Evolutionary conservation across 2,113 vertebrate species (phyloP).

Genomic region (Cacatua alba): DNA sequence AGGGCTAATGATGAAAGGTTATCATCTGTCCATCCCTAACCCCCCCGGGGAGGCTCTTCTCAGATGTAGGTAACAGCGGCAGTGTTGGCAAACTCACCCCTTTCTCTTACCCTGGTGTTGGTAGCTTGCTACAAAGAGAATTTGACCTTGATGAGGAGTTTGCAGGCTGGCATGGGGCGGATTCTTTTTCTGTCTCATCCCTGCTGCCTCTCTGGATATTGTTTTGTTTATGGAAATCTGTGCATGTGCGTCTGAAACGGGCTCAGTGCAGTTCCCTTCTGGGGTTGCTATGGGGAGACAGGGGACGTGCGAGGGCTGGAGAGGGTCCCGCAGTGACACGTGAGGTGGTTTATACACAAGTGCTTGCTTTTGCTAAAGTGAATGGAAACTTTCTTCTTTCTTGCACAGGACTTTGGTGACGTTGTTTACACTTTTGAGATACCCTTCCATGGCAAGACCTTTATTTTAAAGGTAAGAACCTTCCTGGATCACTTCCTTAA

Average conservation of each 20-base stretch:
- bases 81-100: constrained; percentile 1
- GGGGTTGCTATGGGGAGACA: neutral
- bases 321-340: neutral
- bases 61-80: constrained; percentile 3
- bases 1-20: constrained; percentile 66
- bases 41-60: constrained; percentile 22
- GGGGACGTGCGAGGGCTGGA: neutral
- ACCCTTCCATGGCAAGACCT: constrained; percentile 93
- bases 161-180: neutral
- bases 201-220: neutral
- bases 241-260: neutral
- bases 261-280: fast-evolving
- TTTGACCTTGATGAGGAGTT: constrained; percentile 59
- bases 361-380: neutral
- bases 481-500: neutral
- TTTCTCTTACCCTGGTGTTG: neutral
- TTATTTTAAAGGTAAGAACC: constrained; percentile 91
- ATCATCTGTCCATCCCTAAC: constrained; percentile 33
- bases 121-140: neutral
- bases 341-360: neutral
- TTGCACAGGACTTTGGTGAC: constrained; percentile 87
- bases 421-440: constrained; percentile 92
- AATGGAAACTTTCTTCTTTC: neutral
- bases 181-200: constrained; percentile 60
- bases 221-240: constrained; percentile 23